phyloP scores from a whole-genome alignment of 1,140 invertebrate genomes.

The Hylaeus anthracinus region DNA sequence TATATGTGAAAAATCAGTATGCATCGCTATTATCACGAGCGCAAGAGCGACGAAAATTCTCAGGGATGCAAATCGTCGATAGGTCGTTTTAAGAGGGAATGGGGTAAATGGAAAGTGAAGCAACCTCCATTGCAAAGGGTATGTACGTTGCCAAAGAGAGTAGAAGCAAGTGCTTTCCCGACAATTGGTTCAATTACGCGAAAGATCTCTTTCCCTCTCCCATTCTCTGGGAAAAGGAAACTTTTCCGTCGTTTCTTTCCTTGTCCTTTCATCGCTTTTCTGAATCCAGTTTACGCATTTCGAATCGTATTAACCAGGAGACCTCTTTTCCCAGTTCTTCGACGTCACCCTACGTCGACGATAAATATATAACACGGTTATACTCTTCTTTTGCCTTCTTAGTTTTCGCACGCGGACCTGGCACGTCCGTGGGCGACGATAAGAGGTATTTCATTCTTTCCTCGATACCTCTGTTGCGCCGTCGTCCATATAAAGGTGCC shows the following conservation, averaged over 20 bases:
- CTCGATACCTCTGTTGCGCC: neutral
- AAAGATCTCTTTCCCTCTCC: conserved; percentile 43
- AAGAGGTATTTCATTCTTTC: conserved; percentile 55
- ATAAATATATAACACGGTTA: conserved; percentile 61
- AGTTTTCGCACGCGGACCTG: conserved; percentile 6
- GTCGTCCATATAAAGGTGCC: conserved; percentile 10
- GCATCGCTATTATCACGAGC: neutral
- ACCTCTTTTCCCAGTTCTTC: conserved; percentile 20
- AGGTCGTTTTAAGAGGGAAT: neutral
- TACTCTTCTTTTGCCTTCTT: conserved; percentile 41
- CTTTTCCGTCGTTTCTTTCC: neutral
- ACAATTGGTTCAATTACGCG: conserved; percentile 65
- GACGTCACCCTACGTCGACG: conserved; percentile 10
- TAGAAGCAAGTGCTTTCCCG: conserved; percentile 26
- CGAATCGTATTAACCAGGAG: conserved; percentile 63
- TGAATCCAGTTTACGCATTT: conserved; percentile 64
- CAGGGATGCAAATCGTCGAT: neutral
- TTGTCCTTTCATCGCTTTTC: neutral
- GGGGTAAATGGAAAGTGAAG: conserved; percentile 49
- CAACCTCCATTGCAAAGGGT: conserved; percentile 22
- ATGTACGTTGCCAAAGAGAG: conserved; percentile 9
- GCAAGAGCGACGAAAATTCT: neutral
- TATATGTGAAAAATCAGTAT: neutral
- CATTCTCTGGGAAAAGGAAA: neutral
- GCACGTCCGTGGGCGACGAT: conserved; percentile 58